Base-by-base conservation (phyloP, 2,113 vertebrate genomes). In the Sinocyclocheilus grahami region DNA sequence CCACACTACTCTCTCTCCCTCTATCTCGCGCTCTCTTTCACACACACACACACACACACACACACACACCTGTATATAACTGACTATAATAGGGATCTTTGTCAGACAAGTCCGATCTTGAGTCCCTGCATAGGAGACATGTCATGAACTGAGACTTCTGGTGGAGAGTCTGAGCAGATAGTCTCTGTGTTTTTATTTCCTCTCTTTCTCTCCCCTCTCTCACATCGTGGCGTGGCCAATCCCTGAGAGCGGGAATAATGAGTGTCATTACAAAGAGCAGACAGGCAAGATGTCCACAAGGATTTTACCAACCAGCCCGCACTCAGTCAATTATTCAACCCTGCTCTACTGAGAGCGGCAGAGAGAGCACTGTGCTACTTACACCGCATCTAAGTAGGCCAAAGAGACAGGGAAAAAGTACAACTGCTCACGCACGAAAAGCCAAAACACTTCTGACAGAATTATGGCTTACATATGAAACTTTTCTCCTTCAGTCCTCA, bases 331-430 rank as follows among this genome's bases (percentile, higher is more conserved):
- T 90, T 90, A 90, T 89, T 88, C 87, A 89, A 30, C 84, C 80
- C 37, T 18, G 82, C 85, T 83, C 72, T 79, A 81, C 85, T 74
- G 87, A 86, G 78, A 53, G 86, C 89, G 78, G 77, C 86, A 89
- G 89, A 85, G 82, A 78, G 76, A 83, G 85, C 90, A 88, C 88
- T 94, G 93, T 93, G 93, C 94, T 94, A 94, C 94, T 95, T 95
- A 94, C 88, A 93, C 92, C 88, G 90, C 39, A 86, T 81, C 87
- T 93, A 95, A 95, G 93, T 95, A 94, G 94, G 94, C 94, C 94
- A 95, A 93, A 95, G 92, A 94, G 93, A 94, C 89, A 86, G 86
- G 88, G 90, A 86, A 89, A 90, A 91, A 92, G 90, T 88, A 86
- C 86, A 92, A 91, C 90, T 67, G 78, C 87, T 84, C 79, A 89